phyloP scores from a whole-genome alignment of 1,140 invertebrate genomes.

The Drosophila sturtevanti region DNA sequence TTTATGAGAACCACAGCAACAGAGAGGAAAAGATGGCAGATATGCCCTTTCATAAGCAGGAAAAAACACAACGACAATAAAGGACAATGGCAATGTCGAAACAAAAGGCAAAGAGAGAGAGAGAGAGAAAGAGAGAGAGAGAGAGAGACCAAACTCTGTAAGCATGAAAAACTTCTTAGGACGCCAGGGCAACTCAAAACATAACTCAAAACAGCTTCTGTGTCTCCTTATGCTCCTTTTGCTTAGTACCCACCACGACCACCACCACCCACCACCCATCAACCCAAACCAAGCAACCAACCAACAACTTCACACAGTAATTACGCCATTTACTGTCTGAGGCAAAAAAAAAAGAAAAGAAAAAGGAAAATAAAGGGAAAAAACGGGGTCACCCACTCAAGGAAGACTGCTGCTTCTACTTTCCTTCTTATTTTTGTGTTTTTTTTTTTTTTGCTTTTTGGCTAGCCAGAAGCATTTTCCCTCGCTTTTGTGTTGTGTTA shows the following conservation, averaged over 20 bases:
- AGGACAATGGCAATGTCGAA: slow-evolving; percentile 67
- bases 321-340: slow-evolving; percentile 76
- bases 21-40: slow-evolving; percentile 43
- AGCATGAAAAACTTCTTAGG: slow-evolving; percentile 33
- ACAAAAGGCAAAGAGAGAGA: slow-evolving; percentile 67
- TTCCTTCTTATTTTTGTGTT: slow-evolving; percentile 28
- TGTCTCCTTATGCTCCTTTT: slow-evolving; percentile 6
- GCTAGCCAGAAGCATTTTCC: slow-evolving; percentile 33
- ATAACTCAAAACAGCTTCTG: slow-evolving; percentile 72
- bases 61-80: slow-evolving; percentile 44
- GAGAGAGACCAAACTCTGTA: slow-evolving; percentile 33
- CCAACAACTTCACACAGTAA: slow-evolving; percentile 73
- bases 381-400: slow-evolving; percentile 74
- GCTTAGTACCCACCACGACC: neutral
- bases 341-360: neutral
- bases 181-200: slow-evolving; percentile 59
- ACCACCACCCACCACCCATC: too few relatives aligned
- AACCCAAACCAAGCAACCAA: slow-evolving; percentile 12
- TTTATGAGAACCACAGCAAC: slow-evolving; percentile 67
- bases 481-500: slow-evolving; percentile 47
- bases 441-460: slow-evolving; percentile 59
- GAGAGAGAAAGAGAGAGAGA: too few relatives aligned
- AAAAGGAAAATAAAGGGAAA: neutral
- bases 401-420: slow-evolving; percentile 46
- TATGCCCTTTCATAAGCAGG: slow-evolving; percentile 46